phyloP scores from a whole-genome alignment of 2,113 vertebrate species.

The Plotosus lineatus region DNA sequence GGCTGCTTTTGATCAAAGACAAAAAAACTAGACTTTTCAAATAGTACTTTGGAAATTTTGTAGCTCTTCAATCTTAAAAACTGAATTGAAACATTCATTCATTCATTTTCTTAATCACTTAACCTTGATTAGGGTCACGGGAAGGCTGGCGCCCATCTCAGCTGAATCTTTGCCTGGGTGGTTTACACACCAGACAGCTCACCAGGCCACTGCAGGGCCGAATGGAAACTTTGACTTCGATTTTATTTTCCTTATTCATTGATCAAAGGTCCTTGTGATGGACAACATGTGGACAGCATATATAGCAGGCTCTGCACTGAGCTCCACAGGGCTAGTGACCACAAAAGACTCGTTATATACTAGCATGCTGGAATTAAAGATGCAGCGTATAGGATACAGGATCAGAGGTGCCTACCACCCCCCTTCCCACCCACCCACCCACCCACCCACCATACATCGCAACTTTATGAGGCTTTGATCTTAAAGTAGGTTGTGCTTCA shows the following conservation, averaged over 20 bases:
- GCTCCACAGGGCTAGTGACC: constrained; percentile 17
- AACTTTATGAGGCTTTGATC: constrained; percentile 4
- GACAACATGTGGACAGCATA: constrained; percentile 21
- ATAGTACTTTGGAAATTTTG: constrained; percentile 34
- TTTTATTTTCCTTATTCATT: constrained; percentile 44
- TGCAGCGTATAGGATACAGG: not conserved
- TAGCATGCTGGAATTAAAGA: constrained; percentile 38
- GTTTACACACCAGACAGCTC: no score
- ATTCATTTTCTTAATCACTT: no score
- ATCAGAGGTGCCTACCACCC: not conserved
- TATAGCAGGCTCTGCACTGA: not conserved
- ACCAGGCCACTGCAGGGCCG: no score
- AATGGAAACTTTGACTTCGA: constrained; percentile 31
- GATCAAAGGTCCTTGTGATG: constrained; percentile 42
- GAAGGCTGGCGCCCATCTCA: no score
- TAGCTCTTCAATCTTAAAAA: constrained; percentile 46
- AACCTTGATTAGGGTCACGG: no score
- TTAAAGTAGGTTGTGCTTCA: not conserved
- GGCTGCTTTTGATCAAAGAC: not conserved
- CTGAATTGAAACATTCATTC: no score
- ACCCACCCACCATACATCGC: not conserved
- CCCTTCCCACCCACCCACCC: not conserved
- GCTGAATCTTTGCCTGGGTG: no score
- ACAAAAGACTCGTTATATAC: constrained; percentile 35
- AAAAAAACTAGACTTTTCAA: constrained; percentile 30